phyloP scores from a whole-genome alignment of 35 echinoderm and acorn worm genomes.

The Hemicentrotus pulcherrimus region DNA sequence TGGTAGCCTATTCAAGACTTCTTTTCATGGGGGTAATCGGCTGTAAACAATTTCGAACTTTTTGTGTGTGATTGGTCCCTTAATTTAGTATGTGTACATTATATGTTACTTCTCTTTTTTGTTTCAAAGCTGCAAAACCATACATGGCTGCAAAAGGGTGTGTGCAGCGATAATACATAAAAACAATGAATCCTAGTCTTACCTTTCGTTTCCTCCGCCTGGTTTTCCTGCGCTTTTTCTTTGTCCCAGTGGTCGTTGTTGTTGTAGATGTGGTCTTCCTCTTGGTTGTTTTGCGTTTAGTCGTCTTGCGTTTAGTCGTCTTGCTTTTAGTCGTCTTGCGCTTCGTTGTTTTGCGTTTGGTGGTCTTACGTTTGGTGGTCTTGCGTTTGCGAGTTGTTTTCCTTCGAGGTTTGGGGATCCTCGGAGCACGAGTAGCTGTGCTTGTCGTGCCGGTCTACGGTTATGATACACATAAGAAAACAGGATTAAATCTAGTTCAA shows the following conservation, averaged over 20 bases:
- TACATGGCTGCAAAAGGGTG: too few relatives aligned
- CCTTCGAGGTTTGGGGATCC: not conserved
- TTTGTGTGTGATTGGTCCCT: too few relatives aligned
- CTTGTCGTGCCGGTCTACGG: not conserved
- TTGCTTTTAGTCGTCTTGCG: conserved; percentile 37
- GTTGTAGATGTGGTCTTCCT: conserved; percentile 53
- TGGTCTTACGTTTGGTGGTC: conserved; percentile 43
- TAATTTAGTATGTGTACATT: too few relatives aligned
- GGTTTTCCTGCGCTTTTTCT: conserved; percentile 44
- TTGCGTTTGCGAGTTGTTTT: conserved; percentile 59
- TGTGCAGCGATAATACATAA: not conserved
- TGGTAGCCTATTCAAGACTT: too few relatives aligned
- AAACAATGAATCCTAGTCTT: not conserved
- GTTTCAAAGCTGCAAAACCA: too few relatives aligned
- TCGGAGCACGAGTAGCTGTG: not conserved
- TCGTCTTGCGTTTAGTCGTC: conserved; percentile 53
- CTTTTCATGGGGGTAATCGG: too few relatives aligned
- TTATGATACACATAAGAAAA: not conserved
- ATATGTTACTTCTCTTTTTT: too few relatives aligned
- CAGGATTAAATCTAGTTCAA: not conserved
- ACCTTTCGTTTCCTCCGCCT: conserved; percentile 43
- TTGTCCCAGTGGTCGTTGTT: conserved; percentile 50
- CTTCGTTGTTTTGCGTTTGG: conserved; percentile 53
- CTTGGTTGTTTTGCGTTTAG: conserved; percentile 40
- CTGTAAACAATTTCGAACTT: too few relatives aligned